Evolutionary conservation across 1,140 invertebrate species (phyloP), one percentile per base, ranked within the genome.

Genomic region (Pseudomyrmex cubaensis): DNA sequence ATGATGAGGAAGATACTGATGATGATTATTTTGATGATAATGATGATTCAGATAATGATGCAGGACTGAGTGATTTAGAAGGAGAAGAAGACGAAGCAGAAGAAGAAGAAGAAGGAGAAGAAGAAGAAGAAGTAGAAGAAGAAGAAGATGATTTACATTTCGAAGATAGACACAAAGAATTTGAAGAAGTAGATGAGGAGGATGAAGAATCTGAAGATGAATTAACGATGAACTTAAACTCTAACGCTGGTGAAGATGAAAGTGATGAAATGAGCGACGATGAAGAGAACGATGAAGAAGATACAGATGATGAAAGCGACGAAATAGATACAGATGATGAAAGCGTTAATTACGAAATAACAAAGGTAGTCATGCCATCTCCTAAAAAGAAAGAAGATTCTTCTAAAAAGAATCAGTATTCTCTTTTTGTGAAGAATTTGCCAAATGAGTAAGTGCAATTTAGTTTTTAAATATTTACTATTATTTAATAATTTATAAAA

Each of bases 401-500:
- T 35, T 5, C 95, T 59, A 94, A 95, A 87, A 92, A 95, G 1
- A 94, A 95, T 86, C 95, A 94, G 92, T 95, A 92, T 82, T 93
- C 95, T 66, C 85, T 95, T n/a, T 95, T 94, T 85, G 93, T 95
- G 64, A 94, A 94, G 82, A 95, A 95, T 91, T 82, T 95, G 62
- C 89, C 94, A 52, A 94, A 90, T 77, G 88, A 90, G 89, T 93
- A 86, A 92, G 90, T 73, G 77, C 50, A 62, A 61, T 63, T 72
- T 50, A 48, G 50, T 22, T 63, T 77, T 66, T 52, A 20, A 59
- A 90, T 25, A 83, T 56, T 25, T 46, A 54, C 52, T 44, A 50
- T 35, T 64, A 20, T 13, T 52, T 13, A 52, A 13, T 12, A 64
- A 22, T 8, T 67, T 84, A 59, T 63, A n/a, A 48, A n/a, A 48